These are phyloP conservation scores for Pantelozetes paolii DNA, from an alignment of 2,888 invertebrate genomes.

Conservation along the genomic window DNA sequence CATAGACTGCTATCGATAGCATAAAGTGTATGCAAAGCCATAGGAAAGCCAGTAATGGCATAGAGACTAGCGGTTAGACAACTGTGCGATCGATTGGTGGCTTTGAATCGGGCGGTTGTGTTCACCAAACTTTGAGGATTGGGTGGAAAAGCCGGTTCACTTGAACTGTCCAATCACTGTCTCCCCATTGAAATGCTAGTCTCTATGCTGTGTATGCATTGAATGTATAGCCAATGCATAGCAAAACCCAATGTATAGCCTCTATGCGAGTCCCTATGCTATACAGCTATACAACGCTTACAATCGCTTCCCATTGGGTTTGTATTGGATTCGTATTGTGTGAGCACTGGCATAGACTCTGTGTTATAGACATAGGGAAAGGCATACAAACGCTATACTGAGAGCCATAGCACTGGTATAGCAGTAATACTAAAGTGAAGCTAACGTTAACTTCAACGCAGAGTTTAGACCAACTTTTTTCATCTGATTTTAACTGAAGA, in stretches of 20 bases:
- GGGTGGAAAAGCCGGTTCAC: conserved; percentile 16
- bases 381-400: too few relatives aligned
- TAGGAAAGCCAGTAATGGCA: too few relatives aligned
- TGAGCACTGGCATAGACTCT: too few relatives aligned
- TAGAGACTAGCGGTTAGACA: too few relatives aligned
- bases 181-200: conserved; percentile 21
- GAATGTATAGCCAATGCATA: conserved; percentile 5
- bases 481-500: background rate
- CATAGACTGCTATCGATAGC: too few relatives aligned
- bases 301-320: conserved; percentile 30
- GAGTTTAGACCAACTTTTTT: conserved; percentile 7
- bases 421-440: background rate
- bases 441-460: conserved; percentile 23
- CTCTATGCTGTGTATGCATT: conserved; percentile 24
- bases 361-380: too few relatives aligned
- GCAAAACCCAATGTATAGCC: conserved; percentile 26
- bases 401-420: background rate
- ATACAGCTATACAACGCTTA: background rate
- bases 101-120: background rate
- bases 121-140: background rate
- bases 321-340: background rate
- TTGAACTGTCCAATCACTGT: background rate
- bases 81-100: background rate
- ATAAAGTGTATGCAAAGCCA: background rate
- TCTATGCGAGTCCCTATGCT: conserved; percentile 24